A percentile compares a stretch with the other conserved stretches of the same genome.
Conservation (phyloP, 2,113 vertebrate species). For the Actenoides hombroni region DNA sequence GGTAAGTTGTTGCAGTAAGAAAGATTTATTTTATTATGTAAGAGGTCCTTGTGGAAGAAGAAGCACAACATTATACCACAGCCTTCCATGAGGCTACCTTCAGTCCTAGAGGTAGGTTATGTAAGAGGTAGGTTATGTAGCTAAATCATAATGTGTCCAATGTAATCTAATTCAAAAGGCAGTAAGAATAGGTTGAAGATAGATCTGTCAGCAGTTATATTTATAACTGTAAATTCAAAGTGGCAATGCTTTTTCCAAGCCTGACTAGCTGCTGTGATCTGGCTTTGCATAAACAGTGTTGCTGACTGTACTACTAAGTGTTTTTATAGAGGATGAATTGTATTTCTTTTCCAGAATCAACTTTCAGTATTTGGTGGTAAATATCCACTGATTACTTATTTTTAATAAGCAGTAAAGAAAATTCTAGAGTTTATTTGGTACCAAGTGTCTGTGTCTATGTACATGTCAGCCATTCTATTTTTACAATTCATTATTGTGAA, state of each 20-base stretch:
- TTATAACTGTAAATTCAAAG: not conserved
- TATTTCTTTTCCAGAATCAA: not conserved
- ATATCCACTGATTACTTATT: not conserved
- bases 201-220: not conserved
- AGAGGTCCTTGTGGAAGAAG: not conserved
- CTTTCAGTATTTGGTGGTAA: not conserved
- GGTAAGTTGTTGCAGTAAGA: not conserved
- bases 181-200: not conserved
- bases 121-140: too few relatives aligned
- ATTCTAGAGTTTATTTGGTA: not conserved
- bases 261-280: not conserved
- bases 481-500: not conserved
- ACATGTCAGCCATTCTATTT: not conserved
- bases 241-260: not conserved
- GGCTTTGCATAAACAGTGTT: not conserved
- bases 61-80: not conserved
- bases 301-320: not conserved
- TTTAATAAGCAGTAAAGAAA: not conserved
- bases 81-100: not conserved
- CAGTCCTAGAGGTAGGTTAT: accelerated
- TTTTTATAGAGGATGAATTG: not conserved
- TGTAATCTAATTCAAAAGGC: not conserved
- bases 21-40: not conserved
- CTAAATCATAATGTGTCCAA: not conserved
- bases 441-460: not conserved